Conservation (phyloP, 2,888 invertebrate genomes). For the Standfussiana lucernea region DNA sequence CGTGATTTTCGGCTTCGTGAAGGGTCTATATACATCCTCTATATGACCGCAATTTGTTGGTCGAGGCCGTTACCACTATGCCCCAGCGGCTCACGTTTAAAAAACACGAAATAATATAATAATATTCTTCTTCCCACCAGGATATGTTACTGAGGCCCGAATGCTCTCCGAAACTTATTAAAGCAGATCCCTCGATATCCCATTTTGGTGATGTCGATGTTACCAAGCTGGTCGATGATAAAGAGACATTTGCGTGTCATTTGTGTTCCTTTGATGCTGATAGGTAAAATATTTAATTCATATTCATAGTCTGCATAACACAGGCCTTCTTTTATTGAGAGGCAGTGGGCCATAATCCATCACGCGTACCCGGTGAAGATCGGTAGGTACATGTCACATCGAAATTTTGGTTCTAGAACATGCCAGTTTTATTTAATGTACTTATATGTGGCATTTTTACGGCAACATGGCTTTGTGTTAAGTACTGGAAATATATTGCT, state of each 20-base stretch:
- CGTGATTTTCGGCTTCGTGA: too few species aligned
- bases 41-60: too few species aligned
- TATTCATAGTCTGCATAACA: neutral
- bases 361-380: too few species aligned
- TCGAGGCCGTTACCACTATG: neutral
- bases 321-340: too few species aligned
- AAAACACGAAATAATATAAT: neutral
- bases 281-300: slow-evolving; percentile 71
- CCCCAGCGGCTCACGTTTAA: neutral
- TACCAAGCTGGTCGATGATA: slow-evolving; percentile 65
- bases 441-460: neutral
- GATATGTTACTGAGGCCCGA: slow-evolving; percentile 74
- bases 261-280: slow-evolving; percentile 84
- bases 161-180: slow-evolving; percentile 79
- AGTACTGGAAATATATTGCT: neutral
- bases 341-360: too few species aligned
- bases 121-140: slow-evolving; percentile 62
- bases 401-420: neutral
- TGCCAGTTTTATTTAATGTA: neutral
- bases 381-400: too few species aligned
- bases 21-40: too few species aligned
- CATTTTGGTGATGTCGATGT: slow-evolving; percentile 61
- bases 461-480: neutral
- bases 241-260: slow-evolving; percentile 82
- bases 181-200: slow-evolving; percentile 65